Evolutionary conservation across 2,888 invertebrate genomes (phyloP), one percentile per base, ranked within the genome.

Genomic region (Mythimna vitellina): DNA sequence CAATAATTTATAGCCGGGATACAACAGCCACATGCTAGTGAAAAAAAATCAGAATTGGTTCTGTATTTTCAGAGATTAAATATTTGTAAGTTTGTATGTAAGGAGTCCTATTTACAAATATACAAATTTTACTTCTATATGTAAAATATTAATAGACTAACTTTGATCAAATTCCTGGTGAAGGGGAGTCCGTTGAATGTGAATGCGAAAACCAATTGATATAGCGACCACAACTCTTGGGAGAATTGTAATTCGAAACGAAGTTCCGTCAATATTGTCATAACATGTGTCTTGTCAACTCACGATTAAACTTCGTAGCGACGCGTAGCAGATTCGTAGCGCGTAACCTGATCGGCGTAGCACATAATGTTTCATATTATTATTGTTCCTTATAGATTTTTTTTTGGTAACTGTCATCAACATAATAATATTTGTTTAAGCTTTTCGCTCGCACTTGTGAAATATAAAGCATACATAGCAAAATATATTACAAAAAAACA

Each of bases 321-420:
- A 38, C 20, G 56, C 76, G 81, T 78, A 78, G 78, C 78, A 25
- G 4, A 10, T 22, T 76, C 78, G 78, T 78, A 78, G 78, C 70
- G 35, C 57, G 53, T 80, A 63, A 54, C 29, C 29, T 22, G 49
- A 53, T 29, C n/a, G 20, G 46, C 76, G 76, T 78, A 78, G 78
- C 76, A 65, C 22, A 53, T 29, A 38, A 6, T 35, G 49, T 58
- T 57, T 7, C 8, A 46, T 17, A 46, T 42, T 8, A 5, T 22
- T 42, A 42, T 60, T 42, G 32, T 49, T 76, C 54, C 0, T 35
- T 22, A 53, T 58, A 10, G 35, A 54, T 7, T 65, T 54, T 38
- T 22, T 38, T 5, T 25, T 54, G 0, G 10, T 32, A 22, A 42
- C 49, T 10, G 10, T 17, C 2, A 17, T 20, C 9, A 14, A n/a